Base-by-base conservation (phyloP, 1,140 invertebrate species). In the Cherax quadricarinatus region DNA sequence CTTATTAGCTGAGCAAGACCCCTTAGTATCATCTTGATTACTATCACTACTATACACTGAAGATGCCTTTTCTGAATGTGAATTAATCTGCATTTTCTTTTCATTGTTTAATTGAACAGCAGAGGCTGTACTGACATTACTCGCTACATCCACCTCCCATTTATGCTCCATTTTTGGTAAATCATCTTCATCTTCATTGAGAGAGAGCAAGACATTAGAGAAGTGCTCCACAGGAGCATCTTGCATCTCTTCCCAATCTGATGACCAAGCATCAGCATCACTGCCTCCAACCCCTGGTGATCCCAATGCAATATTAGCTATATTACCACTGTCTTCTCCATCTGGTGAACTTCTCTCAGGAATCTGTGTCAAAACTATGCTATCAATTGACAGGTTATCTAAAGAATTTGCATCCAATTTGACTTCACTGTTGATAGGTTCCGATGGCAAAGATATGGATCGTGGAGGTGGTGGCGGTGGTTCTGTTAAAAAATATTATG, bases 191-290 rank as follows among this genome's bases (percentile, higher is more conserved):
- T 89, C 75, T 53, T 70, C 57, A 62, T 89, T 90, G 30, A 90
- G 16, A 48, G 88, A n/a, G 4, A 90, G 82, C 41, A 90, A 24
- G 9, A 62, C 82, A 7, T 18, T 30, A 41, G 81, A 85, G 70
- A 90, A 90, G 41, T 90, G 81, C 41, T 73, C 30, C 6, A 21
- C 12, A 53, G 79, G 87, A 6, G 70, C 70, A 81, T 91, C 91
- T 53, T 88, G 85, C 86, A 92, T 92, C n/a, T 92, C 91, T 57
- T 92, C 91, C 91, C 91, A 92, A 30, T 92, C 91, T n/a, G 91
- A 92, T 18, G 91, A 92, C 91, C 91, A 92, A 18, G 86, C 85
- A 41, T 92, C 91, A 24, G n/a, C 86, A 79, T 88, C 81, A 5
- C 79, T 88, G 21, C 60, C 48, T 51, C 6, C 53, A 16, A 49